Percentiles rank a stretch among this genome's conserved stretches.
Evolutionary conservation across 1,140 invertebrate species (phyloP).

Genomic region (Drosophila triauraria): DNA sequence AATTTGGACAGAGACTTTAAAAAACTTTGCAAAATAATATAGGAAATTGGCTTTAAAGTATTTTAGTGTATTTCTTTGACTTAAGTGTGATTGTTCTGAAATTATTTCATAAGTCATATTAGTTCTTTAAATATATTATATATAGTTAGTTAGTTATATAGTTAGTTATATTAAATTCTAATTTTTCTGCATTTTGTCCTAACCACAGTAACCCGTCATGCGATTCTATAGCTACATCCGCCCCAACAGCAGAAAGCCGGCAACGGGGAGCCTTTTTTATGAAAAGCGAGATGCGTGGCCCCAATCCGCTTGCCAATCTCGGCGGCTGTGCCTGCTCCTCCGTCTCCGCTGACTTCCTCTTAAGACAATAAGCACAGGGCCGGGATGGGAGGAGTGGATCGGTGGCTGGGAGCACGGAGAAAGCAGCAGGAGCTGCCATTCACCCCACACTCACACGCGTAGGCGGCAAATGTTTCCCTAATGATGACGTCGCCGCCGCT

Average conservation of each 20-base stretch:
- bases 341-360: conserved; percentile 48
- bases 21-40: background rate
- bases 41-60: background rate
- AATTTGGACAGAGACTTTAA: background rate
- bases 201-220: conserved; percentile 22
- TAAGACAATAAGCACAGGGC: conserved; percentile 74
- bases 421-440: conserved; percentile 67
- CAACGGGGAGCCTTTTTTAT: conserved; percentile 25
- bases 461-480: conserved; percentile 74
- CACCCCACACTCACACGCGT: conserved; percentile 47
- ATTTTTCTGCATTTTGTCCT: too few species aligned
- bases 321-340: conserved; percentile 8
- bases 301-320: conserved; percentile 54
- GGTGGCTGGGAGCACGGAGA: conserved; percentile 8
- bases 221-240: conserved; percentile 14
- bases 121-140: background rate
- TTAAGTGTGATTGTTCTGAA: background rate
- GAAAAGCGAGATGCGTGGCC: conserved; percentile 34
- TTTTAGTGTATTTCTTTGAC: background rate
- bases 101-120: background rate
- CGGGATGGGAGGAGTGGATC: conserved; percentile 23
- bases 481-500: conserved; percentile 67
- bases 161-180: background rate
- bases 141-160: too few species aligned
- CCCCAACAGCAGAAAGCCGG: conserved; percentile 14